Percentiles rank a stretch among this genome's conserved stretches.
Evolutionary conservation across 92 coral and sea anemone species (phyloP).

Genomic region (Epizoanthus stellaris): DNA sequence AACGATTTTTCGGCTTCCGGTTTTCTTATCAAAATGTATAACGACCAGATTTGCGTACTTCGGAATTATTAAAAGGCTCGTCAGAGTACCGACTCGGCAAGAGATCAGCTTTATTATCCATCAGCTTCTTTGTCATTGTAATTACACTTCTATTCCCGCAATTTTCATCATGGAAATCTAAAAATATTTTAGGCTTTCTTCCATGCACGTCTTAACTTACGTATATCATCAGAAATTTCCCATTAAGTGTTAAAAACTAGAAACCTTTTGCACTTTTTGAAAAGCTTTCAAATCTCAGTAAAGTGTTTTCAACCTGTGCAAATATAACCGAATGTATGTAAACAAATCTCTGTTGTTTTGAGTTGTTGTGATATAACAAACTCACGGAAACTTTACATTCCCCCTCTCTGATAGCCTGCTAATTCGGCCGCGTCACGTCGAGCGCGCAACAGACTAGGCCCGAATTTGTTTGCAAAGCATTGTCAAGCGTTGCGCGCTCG

Average conservation of each 20-base stretch:
- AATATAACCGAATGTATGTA: not conserved
- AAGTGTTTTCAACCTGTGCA: not conserved
- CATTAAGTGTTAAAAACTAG: not conserved
- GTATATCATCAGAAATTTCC: not conserved
- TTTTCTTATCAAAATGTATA: not conserved
- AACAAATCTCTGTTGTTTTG: slow-evolving; percentile 1
- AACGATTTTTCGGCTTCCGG: not conserved
- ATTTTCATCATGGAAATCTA: not conserved
- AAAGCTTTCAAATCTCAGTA: not conserved
- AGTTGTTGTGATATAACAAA: not conserved
- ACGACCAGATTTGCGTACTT: not conserved
- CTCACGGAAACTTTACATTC: not conserved
- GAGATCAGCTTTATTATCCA: not conserved
- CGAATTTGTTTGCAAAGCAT: too few relatives aligned
- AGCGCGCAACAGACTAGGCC: too few relatives aligned
- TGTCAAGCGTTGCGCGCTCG: too few relatives aligned
- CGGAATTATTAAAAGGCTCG: not conserved
- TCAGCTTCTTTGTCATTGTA: not conserved
- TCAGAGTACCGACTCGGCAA: not conserved
- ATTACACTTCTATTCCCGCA: not conserved
- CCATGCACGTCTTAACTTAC: too few relatives aligned
- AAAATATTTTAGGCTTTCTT: not conserved
- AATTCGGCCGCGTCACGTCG: too few relatives aligned
- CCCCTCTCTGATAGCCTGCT: too few relatives aligned
- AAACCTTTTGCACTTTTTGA: not conserved